Base-by-base conservation (phyloP, 2,888 invertebrate genomes). In the Aspidapion aeneum region DNA sequence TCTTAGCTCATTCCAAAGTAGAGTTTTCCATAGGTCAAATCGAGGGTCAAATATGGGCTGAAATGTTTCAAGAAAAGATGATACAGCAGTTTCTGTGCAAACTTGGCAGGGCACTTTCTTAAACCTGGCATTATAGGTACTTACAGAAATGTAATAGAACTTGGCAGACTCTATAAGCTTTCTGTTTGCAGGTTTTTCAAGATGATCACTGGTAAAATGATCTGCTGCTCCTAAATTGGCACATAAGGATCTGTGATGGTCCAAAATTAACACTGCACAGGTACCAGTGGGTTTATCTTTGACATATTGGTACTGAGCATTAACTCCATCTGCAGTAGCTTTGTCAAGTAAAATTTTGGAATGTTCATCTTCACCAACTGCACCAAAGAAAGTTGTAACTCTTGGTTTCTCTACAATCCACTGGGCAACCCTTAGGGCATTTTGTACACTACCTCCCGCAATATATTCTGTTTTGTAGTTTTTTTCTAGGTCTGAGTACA, bases 151-250 rank as follows among this genome's bases (percentile, higher is more conserved):
- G 78, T 98, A 98, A 78, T 89, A 93, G 79, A 86, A 93, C 70
- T 89, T 83, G 0, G 97, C 96, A 48, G 84, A 84, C 21, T 94
- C 87, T n/a, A 99, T 86, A 54, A 89, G 80, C 63, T 83, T 83
- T 76, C 83, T 85, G 78, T 95, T 92, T 66, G 90, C 90, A 0
- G 87, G 83, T 58, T 85, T 85, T 54, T 87, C 83, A 64, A 99
- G 84, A 78, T 98, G 97, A 63, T 92, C 91, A 18, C 87, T 85
- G 0, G 94, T 94, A 80, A 98, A 98, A 74, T 86, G 85, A 81
- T 97, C 96, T 0, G 99, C 98, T 9, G 99, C 98, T 17, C 94
- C 97, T 67, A 99, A 83, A 83, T 98, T 94, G 1, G 99, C 98
- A 80, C 95, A 94, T 18, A 99, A 83, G 1, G 98, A 98, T 69